Base-by-base conservation (phyloP, 2,888 invertebrate genomes). In the Pollenia angustigena region DNA sequence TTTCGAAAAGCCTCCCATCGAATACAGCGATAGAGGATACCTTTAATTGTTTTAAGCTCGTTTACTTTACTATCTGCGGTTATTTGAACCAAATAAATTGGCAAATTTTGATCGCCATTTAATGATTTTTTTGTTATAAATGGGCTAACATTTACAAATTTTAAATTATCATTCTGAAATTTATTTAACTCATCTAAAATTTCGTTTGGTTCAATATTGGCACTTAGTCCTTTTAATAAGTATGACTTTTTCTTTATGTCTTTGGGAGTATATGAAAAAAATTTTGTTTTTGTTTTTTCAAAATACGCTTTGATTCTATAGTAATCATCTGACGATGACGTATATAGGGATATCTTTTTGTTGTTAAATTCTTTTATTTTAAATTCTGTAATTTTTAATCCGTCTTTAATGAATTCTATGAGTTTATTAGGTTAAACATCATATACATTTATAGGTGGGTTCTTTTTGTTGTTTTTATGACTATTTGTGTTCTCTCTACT, bases 341-440 rank as follows among this genome's bases (percentile, higher is more conserved):
- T 56, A 56, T 56, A 56, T 56, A 64, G 16, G 14, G 42, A 64
- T 11, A 56, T 1, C 44, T 64, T 64, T n/a, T 64, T 64, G 40
- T 64, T 64, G 23, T 23, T 23, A 23, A 23, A 23, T 23, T 23
- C 23, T 23, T 23, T 23, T 23, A 23, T 23, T 23, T 64, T 64
- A 10, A 64, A 42, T 14, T 64, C 16, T 16, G 62, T 40, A 64
- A 64, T 64, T 32, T 64, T 64, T 16, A 64, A 4, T 14, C 62
- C 62, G 16, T 64, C 62, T 64, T 44, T 64, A 16, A 44, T 64
- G 62, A 64, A 64, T 64, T 64, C 62, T 14, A 64, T 64, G 6
- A 64, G 44, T 32, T 64, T 64, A 16, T 64, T 64, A 64, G 62
- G 62, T 64, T 64, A 18, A 18, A 64, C 62, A 64, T 64, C 62